These are phyloP conservation scores for Physocephala rufipes DNA, from an alignment of 2,888 invertebrate genomes.

Conservation along the genomic window DNA sequence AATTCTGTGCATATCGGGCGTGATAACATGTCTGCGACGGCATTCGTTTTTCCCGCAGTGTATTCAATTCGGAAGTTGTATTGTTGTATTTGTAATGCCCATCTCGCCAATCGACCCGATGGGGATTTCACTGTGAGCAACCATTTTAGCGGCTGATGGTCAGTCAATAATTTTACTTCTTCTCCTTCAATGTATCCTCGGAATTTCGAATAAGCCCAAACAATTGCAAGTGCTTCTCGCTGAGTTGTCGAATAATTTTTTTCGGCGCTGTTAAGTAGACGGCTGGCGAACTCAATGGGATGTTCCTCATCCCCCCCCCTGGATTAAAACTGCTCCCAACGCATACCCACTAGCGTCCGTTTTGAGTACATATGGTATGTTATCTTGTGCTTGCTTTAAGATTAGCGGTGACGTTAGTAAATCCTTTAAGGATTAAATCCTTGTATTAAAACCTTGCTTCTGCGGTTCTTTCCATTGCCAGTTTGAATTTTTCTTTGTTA, in stretches of 20 bases:
- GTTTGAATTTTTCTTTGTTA: constrained; percentile 51
- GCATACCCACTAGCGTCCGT: constrained; percentile 43
- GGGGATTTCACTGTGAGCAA: constrained; percentile 61
- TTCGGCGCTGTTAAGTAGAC: constrained; percentile 52
- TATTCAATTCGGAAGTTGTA: constrained; percentile 61
- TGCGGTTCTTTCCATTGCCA: constrained; percentile 34
- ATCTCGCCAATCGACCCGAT: constrained; percentile 63
- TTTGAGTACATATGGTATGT: constrained; percentile 34
- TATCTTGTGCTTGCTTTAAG: constrained; percentile 35
- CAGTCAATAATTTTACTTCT: constrained; percentile 53
- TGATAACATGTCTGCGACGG: constrained; percentile 43
- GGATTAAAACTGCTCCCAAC: constrained; percentile 40
- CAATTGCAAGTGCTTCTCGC: constrained; percentile 57
- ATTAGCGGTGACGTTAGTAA: constrained; percentile 35
- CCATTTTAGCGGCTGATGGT: constrained; percentile 63
- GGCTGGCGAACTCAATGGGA: constrained; percentile 46
- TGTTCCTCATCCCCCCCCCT: constrained; percentile 23
- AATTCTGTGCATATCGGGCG: too few species aligned
- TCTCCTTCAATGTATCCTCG: constrained; percentile 29
- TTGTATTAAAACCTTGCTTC: constrained; percentile 41
- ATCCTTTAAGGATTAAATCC: constrained; percentile 46
- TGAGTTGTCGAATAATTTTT: constrained; percentile 62
- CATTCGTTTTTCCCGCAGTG: constrained; percentile 57
- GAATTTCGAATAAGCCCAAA: constrained; percentile 43
- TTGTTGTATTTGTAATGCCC: constrained; percentile 62